Evolutionary conservation across 2,113 vertebrate genomes (phyloP), one percentile per base, ranked within the genome.

Genomic region (Lampris incognitus): DNA sequence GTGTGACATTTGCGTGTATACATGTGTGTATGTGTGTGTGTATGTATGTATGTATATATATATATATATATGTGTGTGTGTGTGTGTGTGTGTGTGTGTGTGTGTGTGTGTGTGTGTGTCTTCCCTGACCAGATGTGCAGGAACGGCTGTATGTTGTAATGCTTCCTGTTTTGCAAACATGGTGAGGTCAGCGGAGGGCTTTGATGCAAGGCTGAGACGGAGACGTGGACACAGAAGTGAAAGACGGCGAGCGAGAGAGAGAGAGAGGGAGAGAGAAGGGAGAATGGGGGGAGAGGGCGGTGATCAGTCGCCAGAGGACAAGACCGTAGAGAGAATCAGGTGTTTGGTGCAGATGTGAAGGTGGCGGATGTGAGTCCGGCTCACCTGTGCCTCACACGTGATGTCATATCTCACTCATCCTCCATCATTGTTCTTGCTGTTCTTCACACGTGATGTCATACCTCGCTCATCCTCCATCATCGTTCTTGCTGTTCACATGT

Each of bases 151-250:
- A 51, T 90, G 85, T 83, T 87, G 87, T 83, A 78, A 87, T 83
- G 65, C 77, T 91, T 93, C 92, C 92, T 93, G 92, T 93, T 93
- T 88, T 91, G 78, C 74, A 90, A 85, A 82, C 74, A 48, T 68
- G 80, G 69, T 79, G 0, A 3, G 84, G 85, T 92, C 88, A 87
- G 66, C 41, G 42, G 75, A 81, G 52, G 66, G 72, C 76, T 81
- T 62, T 36, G 38, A 73, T 59, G 68, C 36, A 51, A 5, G 9
- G 54, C 50, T 65, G 49, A 73, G 10, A 48, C 9, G 2, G 36
- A 72, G 46, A 70, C 7, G 3, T 37, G 37, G 50, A 38, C 5
- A 10, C 10, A 55, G 50, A 13, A 54, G n/a, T 4, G 36, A 36
- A n/a, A 7, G 41, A 48, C 24, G 65, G 0, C 1, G 40, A 38